Percentiles rank a stretch among this genome's conserved stretches.
Conservation (phyloP, 2,797 vertebrate species). For the Pterois miles region DNA sequence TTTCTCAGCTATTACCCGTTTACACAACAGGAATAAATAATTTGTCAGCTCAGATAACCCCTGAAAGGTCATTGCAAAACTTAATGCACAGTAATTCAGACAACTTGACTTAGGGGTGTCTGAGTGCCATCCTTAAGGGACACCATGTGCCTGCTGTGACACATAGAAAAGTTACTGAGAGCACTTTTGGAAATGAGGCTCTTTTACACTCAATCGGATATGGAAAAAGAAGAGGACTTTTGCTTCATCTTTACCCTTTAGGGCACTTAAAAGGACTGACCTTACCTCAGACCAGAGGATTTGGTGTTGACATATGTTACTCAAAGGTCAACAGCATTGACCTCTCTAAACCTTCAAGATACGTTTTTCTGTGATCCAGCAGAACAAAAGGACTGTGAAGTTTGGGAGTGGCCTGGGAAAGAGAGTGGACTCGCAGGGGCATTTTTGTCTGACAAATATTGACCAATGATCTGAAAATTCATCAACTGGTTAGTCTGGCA, state of each 20-base stretch:
- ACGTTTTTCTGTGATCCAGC: slow-evolving; percentile 54
- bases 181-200: slow-evolving; percentile 47
- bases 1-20: background rate
- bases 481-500: background rate
- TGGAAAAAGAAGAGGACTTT: slow-evolving; percentile 62
- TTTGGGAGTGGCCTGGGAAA: slow-evolving; percentile 16
- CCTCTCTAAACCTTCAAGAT: slow-evolving; percentile 47
- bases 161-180: slow-evolving; percentile 40
- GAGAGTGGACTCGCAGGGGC: slow-evolving; percentile 8
- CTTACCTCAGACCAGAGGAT: slow-evolving; percentile 45
- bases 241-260: slow-evolving; percentile 52
- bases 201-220: slow-evolving; percentile 47
- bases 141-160: slow-evolving; percentile 41
- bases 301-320: slow-evolving; percentile 65
- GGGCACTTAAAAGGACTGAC: slow-evolving; percentile 56
- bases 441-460: slow-evolving; percentile 12
- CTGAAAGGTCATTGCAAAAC: slow-evolving; percentile 35
- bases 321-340: slow-evolving; percentile 63
- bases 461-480: background rate
- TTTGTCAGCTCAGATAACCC: slow-evolving; percentile 3
- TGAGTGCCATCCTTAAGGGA: slow-evolving; percentile 24
- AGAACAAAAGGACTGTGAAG: slow-evolving; percentile 32
- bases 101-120: slow-evolving; percentile 55
- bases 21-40: slow-evolving; percentile 1
- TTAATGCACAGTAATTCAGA: slow-evolving; percentile 41